Conservation (phyloP, 2,797 vertebrate genomes). For the Anomalospiza imberbis region DNA sequence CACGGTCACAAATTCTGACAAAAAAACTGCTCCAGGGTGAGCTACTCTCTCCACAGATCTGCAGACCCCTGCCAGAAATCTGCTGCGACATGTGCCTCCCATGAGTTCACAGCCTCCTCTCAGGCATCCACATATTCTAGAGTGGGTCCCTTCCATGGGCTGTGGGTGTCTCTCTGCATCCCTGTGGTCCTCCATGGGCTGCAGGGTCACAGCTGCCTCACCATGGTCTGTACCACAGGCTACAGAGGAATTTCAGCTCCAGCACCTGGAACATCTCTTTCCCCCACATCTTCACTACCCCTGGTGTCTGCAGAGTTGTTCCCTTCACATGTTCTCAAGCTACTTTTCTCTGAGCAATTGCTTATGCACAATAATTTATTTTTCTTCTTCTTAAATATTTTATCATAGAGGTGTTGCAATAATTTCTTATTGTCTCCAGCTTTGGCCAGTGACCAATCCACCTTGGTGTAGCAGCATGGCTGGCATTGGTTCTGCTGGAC, state of each 20-base stretch:
- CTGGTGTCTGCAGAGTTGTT: background rate
- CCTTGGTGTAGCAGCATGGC: background rate
- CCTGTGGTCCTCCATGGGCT: rapidly evolving
- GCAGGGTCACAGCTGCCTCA: background rate
- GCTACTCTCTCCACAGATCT: background rate
- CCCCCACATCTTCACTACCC: background rate
- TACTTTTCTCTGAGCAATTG: background rate
- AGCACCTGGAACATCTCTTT: background rate
- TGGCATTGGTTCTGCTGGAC: background rate
- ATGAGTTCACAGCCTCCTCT: background rate
- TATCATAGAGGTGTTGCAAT: background rate
- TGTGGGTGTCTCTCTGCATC: background rate
- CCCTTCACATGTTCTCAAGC: background rate
- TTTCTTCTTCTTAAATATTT: background rate
- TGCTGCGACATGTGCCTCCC: background rate
- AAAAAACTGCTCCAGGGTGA: background rate
- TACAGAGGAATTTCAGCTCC: background rate
- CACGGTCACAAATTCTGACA: background rate
- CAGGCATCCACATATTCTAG: background rate
- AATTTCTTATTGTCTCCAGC: background rate
- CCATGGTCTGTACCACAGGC: background rate
- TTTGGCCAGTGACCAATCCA: rapidly evolving
- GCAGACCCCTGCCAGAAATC: background rate
- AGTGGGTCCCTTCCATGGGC: rapidly evolving
- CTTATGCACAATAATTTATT: background rate